Conservation (phyloP, 2,888 invertebrate species). For the Dichetophora obliterata region DNA sequence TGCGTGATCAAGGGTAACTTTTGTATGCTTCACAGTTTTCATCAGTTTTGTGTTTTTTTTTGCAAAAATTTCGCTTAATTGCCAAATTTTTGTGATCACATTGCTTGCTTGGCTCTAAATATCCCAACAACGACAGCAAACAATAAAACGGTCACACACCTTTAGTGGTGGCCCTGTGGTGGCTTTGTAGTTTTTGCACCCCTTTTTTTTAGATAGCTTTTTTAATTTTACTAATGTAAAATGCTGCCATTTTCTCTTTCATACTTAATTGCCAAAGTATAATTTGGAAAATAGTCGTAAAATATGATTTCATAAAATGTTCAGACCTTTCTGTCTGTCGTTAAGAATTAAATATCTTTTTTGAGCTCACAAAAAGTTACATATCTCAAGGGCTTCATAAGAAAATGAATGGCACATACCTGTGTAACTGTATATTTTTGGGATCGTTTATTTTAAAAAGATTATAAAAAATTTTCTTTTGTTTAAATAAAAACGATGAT, state of each 20-base stretch:
- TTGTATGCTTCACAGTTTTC: not conserved
- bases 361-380: no score
- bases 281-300: not conserved
- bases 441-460: no score
- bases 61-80: conserved; percentile 46
- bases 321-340: not conserved
- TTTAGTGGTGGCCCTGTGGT: conserved; percentile 45
- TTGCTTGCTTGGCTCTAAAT: conserved; percentile 49
- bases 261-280: conserved; percentile 4
- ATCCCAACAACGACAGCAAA: conserved; percentile 56
- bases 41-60: not conserved
- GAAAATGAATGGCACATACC: no score
- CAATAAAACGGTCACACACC: conserved; percentile 59
- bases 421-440: no score
- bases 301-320: not conserved
- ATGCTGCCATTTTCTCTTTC: not conserved
- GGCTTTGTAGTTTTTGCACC: conserved; percentile 48
- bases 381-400: no score
- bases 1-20: conserved; percentile 29
- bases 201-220: not conserved
- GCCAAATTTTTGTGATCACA: conserved; percentile 51
- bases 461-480: no score
- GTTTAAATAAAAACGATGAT: no score
- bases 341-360: no score
- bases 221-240: conserved; percentile 37